Conservation (phyloP, 2,113 vertebrate genomes). For the Raphicerus campestris region DNA sequence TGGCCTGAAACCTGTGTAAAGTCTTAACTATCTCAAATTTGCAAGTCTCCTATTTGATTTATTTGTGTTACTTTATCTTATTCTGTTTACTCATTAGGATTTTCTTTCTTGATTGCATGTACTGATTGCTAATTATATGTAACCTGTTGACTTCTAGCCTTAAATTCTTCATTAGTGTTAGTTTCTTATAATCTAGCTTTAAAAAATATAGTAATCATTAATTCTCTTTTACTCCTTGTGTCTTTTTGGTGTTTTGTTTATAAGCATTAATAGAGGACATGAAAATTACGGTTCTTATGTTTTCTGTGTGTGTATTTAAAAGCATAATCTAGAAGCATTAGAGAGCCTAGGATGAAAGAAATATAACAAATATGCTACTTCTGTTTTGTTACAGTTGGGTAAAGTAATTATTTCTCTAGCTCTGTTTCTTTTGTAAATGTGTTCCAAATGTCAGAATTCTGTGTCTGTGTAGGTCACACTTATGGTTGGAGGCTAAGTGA, state of each 20-base stretch:
- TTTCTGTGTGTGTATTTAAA: background rate
- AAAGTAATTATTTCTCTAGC: background rate
- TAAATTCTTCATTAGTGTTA: constrained; percentile 3
- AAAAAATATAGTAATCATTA: background rate
- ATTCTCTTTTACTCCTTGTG: background rate
- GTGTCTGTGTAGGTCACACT: background rate
- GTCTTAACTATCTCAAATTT: background rate
- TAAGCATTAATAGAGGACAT: background rate
- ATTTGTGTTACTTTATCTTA: constrained; percentile 6
- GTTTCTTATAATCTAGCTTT: background rate
- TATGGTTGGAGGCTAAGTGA: background rate
- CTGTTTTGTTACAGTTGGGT: background rate
- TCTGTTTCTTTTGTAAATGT: background rate
- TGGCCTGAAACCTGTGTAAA: background rate
- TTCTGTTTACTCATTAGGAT: background rate
- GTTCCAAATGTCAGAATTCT: background rate
- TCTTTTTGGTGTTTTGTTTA: background rate
- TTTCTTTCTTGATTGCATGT: background rate
- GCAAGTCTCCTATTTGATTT: background rate
- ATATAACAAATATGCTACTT: background rate
- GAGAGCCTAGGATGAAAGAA: background rate
- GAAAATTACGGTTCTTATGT: background rate
- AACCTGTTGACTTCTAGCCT: constrained; percentile 3
- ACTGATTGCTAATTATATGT: constrained; percentile 24
- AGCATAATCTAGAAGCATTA: background rate